A percentile compares a stretch with the other conserved stretches of the same genome.
phyloP scores from a whole-genome alignment of 2,888 invertebrate genomes.

The Conomelus anceps region DNA sequence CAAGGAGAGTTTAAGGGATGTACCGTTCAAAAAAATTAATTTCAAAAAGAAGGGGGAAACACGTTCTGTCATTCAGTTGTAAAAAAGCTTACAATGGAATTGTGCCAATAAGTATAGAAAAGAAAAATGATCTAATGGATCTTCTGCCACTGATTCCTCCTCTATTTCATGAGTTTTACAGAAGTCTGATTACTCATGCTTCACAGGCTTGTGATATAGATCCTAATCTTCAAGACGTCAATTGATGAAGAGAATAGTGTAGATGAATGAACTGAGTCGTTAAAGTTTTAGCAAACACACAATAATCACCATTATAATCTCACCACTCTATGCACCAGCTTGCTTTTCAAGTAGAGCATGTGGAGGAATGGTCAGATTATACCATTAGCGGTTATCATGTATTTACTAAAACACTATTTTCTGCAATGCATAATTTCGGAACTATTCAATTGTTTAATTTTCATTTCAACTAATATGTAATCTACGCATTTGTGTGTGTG shows the following conservation, averaged over 20 bases:
- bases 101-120: not conserved
- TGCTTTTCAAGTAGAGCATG: no score
- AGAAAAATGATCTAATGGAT: conserved; percentile 4
- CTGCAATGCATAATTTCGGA: no score
- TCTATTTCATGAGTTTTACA: conserved; percentile 7
- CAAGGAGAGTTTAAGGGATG: conserved; percentile 1
- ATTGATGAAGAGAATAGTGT: not conserved
- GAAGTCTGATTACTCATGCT: not conserved
- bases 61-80: not conserved
- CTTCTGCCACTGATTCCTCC: conserved; percentile 10
- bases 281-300: not conserved
- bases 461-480: no score
- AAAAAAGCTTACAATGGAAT: not conserved
- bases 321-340: no score
- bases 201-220: not conserved
- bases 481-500: no score
- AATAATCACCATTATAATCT: no score
- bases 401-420: no score
- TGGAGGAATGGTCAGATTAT: no score
- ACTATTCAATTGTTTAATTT: no score
- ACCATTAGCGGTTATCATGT: no score
- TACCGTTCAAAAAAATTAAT: conserved; percentile 6
- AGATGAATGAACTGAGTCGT: not conserved
- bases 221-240: not conserved
- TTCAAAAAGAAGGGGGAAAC: not conserved